These are phyloP conservation scores for Petrolisthes manimaculis DNA, from an alignment of 2,888 invertebrate species.

Conservation along the genomic window DNA sequence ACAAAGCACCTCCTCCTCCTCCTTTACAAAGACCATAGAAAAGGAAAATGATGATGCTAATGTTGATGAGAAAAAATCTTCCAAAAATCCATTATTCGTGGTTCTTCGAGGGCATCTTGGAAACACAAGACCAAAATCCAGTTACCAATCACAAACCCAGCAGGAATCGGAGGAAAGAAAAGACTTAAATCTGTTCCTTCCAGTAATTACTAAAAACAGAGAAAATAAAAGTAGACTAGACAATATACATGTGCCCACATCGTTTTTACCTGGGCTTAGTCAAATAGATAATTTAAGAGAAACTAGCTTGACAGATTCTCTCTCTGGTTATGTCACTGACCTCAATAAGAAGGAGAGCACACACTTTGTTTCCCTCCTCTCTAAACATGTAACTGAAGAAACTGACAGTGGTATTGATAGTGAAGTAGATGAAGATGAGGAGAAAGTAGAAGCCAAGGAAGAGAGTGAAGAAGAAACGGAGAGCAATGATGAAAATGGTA, in stretches of 20 bases:
- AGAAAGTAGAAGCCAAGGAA: neutral
- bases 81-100: neutral
- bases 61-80: neutral
- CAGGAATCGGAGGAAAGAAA: neutral
- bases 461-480: neutral
- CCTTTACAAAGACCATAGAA: neutral
- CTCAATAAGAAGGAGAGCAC: conserved; percentile 8
- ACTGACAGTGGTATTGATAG: neutral
- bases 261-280: neutral
- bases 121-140: neutral
- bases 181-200: neutral
- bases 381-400: neutral
- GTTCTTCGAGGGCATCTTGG: neutral
- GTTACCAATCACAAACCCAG: neutral
- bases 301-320: conserved; percentile 5
- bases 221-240: neutral
- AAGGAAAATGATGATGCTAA: neutral
- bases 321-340: neutral
- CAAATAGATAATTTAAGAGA: neutral
- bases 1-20: neutral
- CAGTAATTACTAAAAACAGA: neutral
- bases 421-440: neutral
- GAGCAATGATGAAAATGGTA: neutral
- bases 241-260: neutral
- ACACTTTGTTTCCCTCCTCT: neutral